Evolutionary conservation across 2,888 invertebrate genomes (phyloP).

Genomic region (Agrochola macilenta): DNA sequence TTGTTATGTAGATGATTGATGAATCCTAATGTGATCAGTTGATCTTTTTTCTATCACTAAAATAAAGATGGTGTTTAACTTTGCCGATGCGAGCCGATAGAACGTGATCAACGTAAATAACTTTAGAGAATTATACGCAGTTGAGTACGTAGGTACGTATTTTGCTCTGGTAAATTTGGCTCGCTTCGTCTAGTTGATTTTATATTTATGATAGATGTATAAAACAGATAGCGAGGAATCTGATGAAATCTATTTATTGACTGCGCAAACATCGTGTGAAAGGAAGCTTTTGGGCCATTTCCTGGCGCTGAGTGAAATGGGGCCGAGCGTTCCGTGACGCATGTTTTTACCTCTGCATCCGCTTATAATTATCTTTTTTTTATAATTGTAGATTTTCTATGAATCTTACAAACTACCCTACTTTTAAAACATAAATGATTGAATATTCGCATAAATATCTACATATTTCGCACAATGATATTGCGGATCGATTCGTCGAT

Average conservation of each 20-base stretch:
- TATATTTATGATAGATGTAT: conserved; percentile 78
- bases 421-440: neutral
- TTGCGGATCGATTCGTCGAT: neutral
- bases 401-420: neutral
- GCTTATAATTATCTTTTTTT: conserved; percentile 79
- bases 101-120: conserved; percentile 23
- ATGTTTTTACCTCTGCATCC: conserved; percentile 85
- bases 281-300: conserved; percentile 87
- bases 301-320: conserved; percentile 87
- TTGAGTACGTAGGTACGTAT: conserved; percentile 9
- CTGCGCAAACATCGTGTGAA: conserved; percentile 85
- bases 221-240: conserved; percentile 75
- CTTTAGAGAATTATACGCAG: conserved; percentile 7
- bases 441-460: neutral
- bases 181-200: conserved; percentile 65
- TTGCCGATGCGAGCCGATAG: neutral
- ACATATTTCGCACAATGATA: neutral
- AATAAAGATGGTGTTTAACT: neutral
- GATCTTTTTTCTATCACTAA: neutral
- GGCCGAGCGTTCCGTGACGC: conserved; percentile 83
- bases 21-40: neutral
- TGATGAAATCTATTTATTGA: conserved; percentile 87
- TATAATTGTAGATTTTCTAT: conserved; percentile 64
- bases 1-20: neutral
- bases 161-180: conserved; percentile 26